These are phyloP conservation scores for Prionace glauca DNA, from an alignment of 2,797 vertebrate species.

Conservation along the genomic window DNA sequence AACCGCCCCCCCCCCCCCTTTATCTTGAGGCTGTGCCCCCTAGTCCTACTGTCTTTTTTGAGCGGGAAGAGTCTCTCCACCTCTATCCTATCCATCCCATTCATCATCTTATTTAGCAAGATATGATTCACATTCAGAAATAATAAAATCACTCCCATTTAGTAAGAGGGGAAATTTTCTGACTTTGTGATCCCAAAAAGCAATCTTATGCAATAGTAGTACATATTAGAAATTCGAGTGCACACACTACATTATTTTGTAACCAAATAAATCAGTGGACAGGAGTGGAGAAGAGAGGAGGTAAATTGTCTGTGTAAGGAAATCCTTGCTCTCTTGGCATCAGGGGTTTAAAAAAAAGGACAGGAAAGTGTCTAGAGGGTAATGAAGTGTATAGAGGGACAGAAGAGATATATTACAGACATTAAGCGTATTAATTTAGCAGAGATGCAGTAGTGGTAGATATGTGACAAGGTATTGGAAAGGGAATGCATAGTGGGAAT, in stretches of 20 bases:
- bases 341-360: not conserved
- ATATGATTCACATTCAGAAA: not conserved
- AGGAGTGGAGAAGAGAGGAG: not conserved
- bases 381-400: not conserved
- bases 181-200: not conserved
- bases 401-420: not conserved
- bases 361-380: not conserved
- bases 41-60: too few species aligned
- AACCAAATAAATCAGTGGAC: not conserved
- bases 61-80: too few species aligned
- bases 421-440: not conserved
- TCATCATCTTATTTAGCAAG: too few species aligned
- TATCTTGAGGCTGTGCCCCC: too few species aligned
- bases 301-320: not conserved
- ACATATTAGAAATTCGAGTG: not conserved
- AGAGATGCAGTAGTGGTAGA: not conserved
- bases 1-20: too few species aligned
- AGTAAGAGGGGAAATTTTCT: not conserved
- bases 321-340: not conserved
- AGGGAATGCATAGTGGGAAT: not conserved
- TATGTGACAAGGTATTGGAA: not conserved
- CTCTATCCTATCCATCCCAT: too few species aligned
- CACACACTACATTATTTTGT: not conserved
- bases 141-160: not conserved
- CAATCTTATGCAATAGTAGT: not conserved